A percentile compares a stretch with the other conserved stretches of the same genome.
These are phyloP conservation scores for Metellina segmentata DNA, from an alignment of 2,888 invertebrate genomes.

Conservation along the genomic window DNA sequence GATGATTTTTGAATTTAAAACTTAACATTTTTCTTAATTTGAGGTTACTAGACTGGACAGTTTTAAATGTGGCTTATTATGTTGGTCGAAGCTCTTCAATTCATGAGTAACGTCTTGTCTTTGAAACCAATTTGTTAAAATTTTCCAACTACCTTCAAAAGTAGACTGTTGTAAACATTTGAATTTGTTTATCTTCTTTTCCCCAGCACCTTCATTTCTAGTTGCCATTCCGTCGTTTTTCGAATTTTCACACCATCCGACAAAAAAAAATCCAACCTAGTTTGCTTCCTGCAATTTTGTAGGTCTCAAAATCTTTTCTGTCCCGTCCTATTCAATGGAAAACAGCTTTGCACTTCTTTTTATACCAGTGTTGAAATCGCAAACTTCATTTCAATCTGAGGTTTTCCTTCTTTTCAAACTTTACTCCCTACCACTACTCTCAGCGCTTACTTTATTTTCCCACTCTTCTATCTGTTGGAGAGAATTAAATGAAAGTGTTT, in stretches of 20 bases:
- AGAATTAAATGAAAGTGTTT: background rate
- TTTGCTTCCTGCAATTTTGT: slow-evolving; percentile 1
- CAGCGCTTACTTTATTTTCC: background rate
- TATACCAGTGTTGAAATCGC: background rate
- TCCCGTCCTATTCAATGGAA: slow-evolving; percentile 1
- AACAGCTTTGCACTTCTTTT: background rate
- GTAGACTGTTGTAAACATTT: slow-evolving; percentile 13
- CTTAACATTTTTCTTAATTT: no score
- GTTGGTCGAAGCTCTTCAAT: no score
- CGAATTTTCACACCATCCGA: background rate
- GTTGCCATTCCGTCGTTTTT: background rate
- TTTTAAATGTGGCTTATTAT: no score
- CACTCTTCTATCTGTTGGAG: background rate
- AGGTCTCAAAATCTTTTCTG: background rate
- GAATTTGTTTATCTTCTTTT: background rate
- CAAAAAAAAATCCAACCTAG: background rate
- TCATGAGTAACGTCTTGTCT: background rate
- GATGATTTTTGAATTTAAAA: no score
- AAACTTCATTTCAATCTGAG: slow-evolving; percentile 16
- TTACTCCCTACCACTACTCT: background rate
- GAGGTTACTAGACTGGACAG: no score
- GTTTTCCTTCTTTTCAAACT: background rate
- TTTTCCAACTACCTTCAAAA: slow-evolving; percentile 3
- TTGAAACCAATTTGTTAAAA: slow-evolving; percentile 10
- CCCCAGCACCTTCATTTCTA: background rate